These are phyloP conservation scores for Zosterops borbonicus DNA, from an alignment of 2,113 vertebrate genomes.

Conservation along the genomic window DNA sequence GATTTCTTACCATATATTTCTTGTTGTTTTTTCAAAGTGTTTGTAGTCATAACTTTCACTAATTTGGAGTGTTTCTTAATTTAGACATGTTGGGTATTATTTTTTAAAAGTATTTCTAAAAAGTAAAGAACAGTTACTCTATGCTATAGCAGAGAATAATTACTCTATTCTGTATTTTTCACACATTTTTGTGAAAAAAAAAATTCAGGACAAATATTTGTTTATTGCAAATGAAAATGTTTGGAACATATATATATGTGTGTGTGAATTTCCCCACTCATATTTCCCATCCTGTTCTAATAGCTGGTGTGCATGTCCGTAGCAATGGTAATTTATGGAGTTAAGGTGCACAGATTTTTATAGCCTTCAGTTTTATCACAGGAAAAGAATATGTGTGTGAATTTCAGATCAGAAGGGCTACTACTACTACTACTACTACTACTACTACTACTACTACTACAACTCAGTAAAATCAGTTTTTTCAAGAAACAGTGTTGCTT, in stretches of 20 bases:
- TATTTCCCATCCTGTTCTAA: neutral
- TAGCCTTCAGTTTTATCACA: neutral
- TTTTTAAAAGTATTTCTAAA: neutral
- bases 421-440: no score
- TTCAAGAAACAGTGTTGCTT: neutral
- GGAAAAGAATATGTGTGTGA: neutral
- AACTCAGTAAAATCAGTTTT: neutral
- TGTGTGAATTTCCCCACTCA: neutral
- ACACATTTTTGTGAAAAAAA: neutral
- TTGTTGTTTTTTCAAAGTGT: neutral
- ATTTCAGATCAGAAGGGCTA: neutral
- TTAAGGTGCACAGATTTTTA: neutral
- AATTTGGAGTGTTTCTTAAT: fast-evolving
- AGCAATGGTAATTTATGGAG: neutral
- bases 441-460: no score
- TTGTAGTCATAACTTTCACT: neutral
- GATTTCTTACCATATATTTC: neutral
- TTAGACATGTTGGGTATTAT: fast-evolving
- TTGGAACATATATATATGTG: neutral
- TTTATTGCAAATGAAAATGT: fast-evolving
- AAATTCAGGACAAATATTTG: neutral
- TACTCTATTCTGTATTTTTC: neutral
- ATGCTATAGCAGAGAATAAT: neutral
- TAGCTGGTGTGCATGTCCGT: fast-evolving
- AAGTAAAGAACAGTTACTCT: neutral